Conservation (phyloP, 2,888 invertebrate genomes). For the Ptilodon capucinus region DNA sequence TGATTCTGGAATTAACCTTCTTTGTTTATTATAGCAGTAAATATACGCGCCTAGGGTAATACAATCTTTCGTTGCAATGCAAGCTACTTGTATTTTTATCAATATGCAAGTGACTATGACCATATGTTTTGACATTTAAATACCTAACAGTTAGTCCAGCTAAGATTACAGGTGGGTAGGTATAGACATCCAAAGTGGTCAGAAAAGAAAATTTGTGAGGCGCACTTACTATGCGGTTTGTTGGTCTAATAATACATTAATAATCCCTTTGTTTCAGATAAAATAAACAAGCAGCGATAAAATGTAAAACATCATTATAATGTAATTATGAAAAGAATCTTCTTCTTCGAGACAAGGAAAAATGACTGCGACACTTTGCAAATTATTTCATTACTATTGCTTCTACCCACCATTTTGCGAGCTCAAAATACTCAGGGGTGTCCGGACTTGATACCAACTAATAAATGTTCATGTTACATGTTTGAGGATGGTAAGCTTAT, state of each 20-base stretch:
- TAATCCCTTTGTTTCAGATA: slow-evolving; percentile 57
- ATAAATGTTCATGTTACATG: slow-evolving; percentile 94
- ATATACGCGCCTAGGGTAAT: no score
- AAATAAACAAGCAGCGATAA: slow-evolving; percentile 43
- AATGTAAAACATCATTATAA: slow-evolving; percentile 63
- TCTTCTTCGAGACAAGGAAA: slow-evolving; percentile 62
- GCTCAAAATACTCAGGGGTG: slow-evolving; percentile 83
- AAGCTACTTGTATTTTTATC: no score
- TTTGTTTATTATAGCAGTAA: no score
- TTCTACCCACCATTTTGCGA: slow-evolving; percentile 72
- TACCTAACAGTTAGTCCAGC: no score
- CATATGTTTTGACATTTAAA: no score
- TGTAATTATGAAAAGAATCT: slow-evolving; percentile 78
- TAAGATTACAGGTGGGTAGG: no score
- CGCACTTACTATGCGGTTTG: background rate
- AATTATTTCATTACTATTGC: slow-evolving; percentile 71
- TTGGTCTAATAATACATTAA: background rate
- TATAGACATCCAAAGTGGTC: no score
- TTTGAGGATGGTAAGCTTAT: slow-evolving; percentile 89
- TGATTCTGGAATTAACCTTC: no score
- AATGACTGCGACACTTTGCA: slow-evolving; percentile 65
- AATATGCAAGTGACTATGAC: no score
- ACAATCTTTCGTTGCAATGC: no score
- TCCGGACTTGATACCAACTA: slow-evolving; percentile 87
- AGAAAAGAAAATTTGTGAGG: no score